These are phyloP conservation scores for Cavia aperea DNA, from an alignment of 2,113 vertebrate genomes.

Conservation along the genomic window DNA sequence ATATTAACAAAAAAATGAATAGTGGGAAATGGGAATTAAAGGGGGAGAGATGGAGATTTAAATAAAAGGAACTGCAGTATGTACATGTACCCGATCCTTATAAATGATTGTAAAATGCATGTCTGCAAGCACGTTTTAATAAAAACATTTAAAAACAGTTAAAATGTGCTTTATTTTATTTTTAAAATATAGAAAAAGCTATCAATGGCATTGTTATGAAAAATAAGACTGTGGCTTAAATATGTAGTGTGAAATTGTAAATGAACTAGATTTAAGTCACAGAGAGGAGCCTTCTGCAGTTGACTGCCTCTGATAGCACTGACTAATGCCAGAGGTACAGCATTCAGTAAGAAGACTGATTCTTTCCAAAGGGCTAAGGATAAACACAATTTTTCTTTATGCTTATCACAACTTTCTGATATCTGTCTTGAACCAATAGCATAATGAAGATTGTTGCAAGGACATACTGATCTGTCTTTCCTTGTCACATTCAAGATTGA, in stretches of 20 bases:
- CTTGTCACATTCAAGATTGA: background rate
- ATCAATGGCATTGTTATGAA: background rate
- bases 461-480: background rate
- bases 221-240: background rate
- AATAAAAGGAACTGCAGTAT: background rate
- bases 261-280: background rate
- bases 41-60: background rate
- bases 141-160: background rate
- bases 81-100: background rate
- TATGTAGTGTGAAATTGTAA: background rate
- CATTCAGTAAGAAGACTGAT: background rate
- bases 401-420: background rate
- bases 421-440: background rate
- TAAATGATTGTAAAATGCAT: background rate
- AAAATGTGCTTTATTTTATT: background rate
- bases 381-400: conserved; percentile 2
- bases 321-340: background rate
- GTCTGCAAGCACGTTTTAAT: background rate
- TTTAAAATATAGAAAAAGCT: background rate
- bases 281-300: background rate
- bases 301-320: background rate
- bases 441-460: background rate
- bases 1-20: background rate
- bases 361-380: background rate
- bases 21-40: background rate